A percentile compares a stretch with the other conserved stretches of the same genome.
Conservation (phyloP, 2,113 vertebrate species). For the Trichomycterus rosablanca region DNA sequence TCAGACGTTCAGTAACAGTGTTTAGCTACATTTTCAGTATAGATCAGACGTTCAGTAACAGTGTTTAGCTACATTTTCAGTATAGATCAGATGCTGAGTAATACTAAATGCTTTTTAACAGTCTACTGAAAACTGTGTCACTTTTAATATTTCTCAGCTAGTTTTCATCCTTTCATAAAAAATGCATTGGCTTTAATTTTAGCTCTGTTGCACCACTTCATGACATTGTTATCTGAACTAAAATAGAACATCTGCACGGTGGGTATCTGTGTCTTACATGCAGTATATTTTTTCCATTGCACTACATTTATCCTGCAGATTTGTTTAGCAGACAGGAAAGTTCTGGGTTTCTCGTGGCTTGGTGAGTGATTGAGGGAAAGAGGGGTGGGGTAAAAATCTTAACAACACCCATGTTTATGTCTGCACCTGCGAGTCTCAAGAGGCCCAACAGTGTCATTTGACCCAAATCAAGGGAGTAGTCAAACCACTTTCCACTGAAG, state of each 20-base stretch:
- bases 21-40: no score
- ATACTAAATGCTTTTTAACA: no score
- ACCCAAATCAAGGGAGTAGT: slow-evolving; percentile 37
- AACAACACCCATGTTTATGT: slow-evolving; percentile 51
- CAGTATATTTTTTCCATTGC: slow-evolving; percentile 9
- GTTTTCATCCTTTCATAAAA: slow-evolving; percentile 3
- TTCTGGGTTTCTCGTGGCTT: slow-evolving; percentile 49
- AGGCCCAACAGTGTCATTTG: slow-evolving; percentile 46
- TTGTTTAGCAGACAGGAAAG: slow-evolving; percentile 40
- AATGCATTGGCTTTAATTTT: slow-evolving; percentile 10
- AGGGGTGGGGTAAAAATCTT: slow-evolving; percentile 41
- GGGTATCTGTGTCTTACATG: background rate
- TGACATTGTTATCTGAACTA: background rate
- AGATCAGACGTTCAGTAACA: no score
- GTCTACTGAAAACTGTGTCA: no score
- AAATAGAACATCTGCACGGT: background rate
- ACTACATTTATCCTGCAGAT: slow-evolving; percentile 31
- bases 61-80: no score
- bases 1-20: no score
- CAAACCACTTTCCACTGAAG: slow-evolving; percentile 36
- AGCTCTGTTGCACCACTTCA: no score
- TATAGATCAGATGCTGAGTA: no score
- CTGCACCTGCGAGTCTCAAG: no score
- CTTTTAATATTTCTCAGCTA: no score
- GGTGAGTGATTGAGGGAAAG: slow-evolving; percentile 23